Evolutionary conservation across 2,113 vertebrate species (phyloP), one percentile per base, ranked within the genome.

Genomic region (Odobenus rosmarus): DNA sequence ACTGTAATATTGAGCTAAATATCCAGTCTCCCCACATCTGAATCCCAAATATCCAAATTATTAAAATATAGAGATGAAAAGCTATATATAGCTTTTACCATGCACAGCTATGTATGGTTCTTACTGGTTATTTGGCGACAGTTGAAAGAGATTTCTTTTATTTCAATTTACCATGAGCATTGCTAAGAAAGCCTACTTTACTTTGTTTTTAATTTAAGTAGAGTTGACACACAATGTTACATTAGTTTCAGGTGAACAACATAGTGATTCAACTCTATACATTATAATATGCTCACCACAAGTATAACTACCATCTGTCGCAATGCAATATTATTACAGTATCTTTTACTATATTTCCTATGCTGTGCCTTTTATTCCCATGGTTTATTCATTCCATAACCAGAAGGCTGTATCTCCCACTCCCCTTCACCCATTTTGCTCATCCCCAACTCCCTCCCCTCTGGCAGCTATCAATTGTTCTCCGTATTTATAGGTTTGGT

Each of bases 41-140:
- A 84, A 64, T 91, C 74, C 77, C 61, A 95, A 92, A 88, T 86
- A 92, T 42, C 42, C 36, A 96, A 90, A 82, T 84, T 61, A 90
- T 49, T 51, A 86, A 90, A 77, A 87, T 79, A 84, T 11, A 71
- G 31, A 90, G 88, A 49, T 28, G 6, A 8, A 57, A 72, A 80
- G 18, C 11, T 94, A 31, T 88, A 88, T 69, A 24, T 57, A 16
- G 46, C 26, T 77, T 36, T 87, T 55, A 67, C 12, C 53, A 42
- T 51, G 24, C 28, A 16, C 33, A 80, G 18, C 11, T 94, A n/a
- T 88, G 85, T 69, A 24, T 57, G 23, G 46, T 19, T 77, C 36
- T 87, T 55, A 67, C 12, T n/a, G 19, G 33, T 64, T 90, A 93
- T 96, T 83, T 79, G 26, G 33, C 5, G 76, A 64, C 5, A 59